Conservation (phyloP, 2,888 invertebrate species). For the Corythucha ciliata region DNA sequence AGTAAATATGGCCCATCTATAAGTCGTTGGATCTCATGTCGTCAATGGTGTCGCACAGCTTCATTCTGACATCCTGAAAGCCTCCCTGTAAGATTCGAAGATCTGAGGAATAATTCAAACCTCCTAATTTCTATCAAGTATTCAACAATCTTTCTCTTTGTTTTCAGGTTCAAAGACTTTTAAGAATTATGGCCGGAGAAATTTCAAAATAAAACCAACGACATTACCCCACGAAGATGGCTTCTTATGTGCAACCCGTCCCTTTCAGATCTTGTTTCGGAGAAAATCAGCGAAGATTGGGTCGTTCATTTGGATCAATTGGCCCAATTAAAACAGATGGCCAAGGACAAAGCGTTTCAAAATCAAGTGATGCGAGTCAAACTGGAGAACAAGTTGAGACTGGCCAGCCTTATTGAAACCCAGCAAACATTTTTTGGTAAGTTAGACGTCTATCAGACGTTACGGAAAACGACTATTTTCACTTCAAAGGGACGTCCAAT, state of each 20-base stretch:
- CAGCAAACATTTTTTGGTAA: too few species aligned
- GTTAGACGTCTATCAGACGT: too few species aligned
- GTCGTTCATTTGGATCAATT: conserved; percentile 84
- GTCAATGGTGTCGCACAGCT: conserved; percentile 96
- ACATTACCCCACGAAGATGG: conserved; percentile 98
- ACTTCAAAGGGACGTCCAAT: too few species aligned
- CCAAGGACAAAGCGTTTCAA: conserved; percentile 82
- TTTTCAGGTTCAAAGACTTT: conserved; percentile 76
- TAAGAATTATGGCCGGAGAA: conserved; percentile 88
- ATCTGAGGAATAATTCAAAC: too few species aligned
- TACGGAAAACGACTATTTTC: too few species aligned
- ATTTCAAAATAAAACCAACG: conserved; percentile 99
- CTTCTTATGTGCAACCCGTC: conserved; percentile 93
- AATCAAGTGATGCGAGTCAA: conserved; percentile 87
- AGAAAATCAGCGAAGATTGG: conserved; percentile 98
- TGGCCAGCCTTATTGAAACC: conserved; percentile 77
- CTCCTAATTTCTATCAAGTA: too few species aligned
- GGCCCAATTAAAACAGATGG: conserved; percentile 68
- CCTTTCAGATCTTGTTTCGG: conserved; percentile 87
- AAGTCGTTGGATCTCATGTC: conserved; percentile 91
- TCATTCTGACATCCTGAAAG: conserved; percentile 93
- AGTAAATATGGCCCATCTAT: conserved; percentile 96
- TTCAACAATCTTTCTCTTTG: too few species aligned
- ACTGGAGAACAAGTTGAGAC: conserved; percentile 91
- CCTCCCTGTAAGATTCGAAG: conserved; percentile 54